Evolutionary conservation across 1,140 invertebrate species (phyloP).

Genomic region (Zaprionus tsacasi): DNA sequence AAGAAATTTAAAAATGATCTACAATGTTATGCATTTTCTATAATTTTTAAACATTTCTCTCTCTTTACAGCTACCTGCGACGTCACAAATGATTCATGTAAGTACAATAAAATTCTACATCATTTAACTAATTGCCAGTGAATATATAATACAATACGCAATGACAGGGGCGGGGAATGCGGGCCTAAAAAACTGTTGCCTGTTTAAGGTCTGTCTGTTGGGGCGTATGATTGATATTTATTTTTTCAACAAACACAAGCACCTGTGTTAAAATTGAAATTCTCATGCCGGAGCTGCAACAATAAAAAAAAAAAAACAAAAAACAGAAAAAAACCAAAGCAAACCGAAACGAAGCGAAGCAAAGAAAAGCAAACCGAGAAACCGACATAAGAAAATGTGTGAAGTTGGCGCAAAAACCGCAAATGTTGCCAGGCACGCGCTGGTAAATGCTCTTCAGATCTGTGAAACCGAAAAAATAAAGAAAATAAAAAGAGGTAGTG

Average conservation of each 20-base stretch:
- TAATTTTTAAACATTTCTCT: not conserved
- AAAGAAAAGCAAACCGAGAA: constrained; percentile 44
- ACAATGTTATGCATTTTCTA: not conserved
- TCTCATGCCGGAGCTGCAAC: constrained; percentile 70
- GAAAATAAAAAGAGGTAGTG: constrained; percentile 22
- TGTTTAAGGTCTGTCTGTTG: constrained; percentile 48
- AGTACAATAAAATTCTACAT: constrained; percentile 17
- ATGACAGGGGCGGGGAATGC: not conserved
- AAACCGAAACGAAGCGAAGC: constrained; percentile 38
- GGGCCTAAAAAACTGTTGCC: not conserved
- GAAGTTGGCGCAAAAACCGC: constrained; percentile 79
- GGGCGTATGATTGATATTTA: constrained; percentile 81
- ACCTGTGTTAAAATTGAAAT: constrained; percentile 80
- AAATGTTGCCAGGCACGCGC: constrained; percentile 79
- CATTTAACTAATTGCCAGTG: constrained; percentile 58
- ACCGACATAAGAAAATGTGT: constrained; percentile 76
- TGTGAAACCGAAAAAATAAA: constrained; percentile 54
- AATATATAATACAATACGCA: constrained; percentile 12
- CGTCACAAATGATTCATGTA: not conserved
- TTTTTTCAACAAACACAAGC: constrained; percentile 79
- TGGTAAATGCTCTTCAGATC: constrained; percentile 61
- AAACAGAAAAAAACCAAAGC: constrained; percentile 41
- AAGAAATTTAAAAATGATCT: not conserved
- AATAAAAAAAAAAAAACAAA: constrained; percentile 64
- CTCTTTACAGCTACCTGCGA: not conserved